Base-by-base conservation (phyloP, 2,113 vertebrate species). In the Cervus canadensis region DNA sequence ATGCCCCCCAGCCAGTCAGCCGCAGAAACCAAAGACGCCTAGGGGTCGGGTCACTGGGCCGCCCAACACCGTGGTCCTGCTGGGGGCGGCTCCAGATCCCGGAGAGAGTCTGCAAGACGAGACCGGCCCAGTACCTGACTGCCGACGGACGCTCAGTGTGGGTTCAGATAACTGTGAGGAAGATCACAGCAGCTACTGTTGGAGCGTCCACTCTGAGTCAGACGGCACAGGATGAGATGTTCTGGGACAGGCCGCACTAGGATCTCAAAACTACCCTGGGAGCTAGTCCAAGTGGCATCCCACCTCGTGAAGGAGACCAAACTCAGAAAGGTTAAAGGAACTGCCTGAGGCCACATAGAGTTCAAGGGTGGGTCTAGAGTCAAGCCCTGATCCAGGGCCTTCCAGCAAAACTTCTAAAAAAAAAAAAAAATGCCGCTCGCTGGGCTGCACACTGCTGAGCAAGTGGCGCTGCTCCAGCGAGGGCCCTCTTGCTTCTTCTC, bases 61-160 rank as follows among this genome's bases (percentile, higher is more conserved):
- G 14, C 30, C 57, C 85, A 40, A 30, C 48, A 10, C 43, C 28
- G 3, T 3, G 2, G 56, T 36, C 21, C 19, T 43, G 28, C 92
- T 56, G 21, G 17, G 33, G 16, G 15, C 6, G 2, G 74, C 25
- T 82, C 87, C 82, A 62, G n/a, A 54, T 57, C 25, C 48, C 1
- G 0, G n/a, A 71, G 62, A 83, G 3, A 12, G 7, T 56, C 43
- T 7, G 2, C 12, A 7, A 21, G 28, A 67, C 2, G 2, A 78
- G 62, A 59, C 33, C 16, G 11, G 26, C 14, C 50, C 43, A 78
- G 71, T 26, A 40, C 48, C 59, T n/a, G 12, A n/a, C 50, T 48
- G 36, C 50, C 21, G 16, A 25, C 36, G 21, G n/a, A 50, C 1
- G 6, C 19, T 23, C 8, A 25, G 1, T 15, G 60, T 64, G 45